Percentiles rank a stretch among this genome's conserved stretches.
phyloP scores from a whole-genome alignment of 2,113 vertebrate genomes.

The Erpornis zantholeuca region DNA sequence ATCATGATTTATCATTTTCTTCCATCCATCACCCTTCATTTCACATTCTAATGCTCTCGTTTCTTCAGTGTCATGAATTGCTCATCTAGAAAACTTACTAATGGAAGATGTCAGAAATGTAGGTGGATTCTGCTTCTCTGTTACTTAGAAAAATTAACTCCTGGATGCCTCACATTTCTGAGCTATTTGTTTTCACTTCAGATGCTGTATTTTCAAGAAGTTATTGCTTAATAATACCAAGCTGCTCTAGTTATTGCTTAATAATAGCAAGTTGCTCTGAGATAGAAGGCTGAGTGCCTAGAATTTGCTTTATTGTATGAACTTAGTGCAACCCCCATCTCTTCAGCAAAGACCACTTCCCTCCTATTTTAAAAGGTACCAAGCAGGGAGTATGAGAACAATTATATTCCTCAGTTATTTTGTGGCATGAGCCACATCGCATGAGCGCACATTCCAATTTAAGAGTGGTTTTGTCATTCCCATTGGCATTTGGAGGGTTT shows the following conservation, averaged over 20 bases:
- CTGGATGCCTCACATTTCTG: background rate
- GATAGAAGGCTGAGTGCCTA: background rate
- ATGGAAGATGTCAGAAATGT: conserved; percentile 46
- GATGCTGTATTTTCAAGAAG: background rate
- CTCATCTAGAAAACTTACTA: conserved; percentile 52
- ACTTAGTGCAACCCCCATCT: background rate
- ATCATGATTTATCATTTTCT: conserved; percentile 40
- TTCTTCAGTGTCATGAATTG: conserved; percentile 51
- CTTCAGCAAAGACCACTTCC: background rate
- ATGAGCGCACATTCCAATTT: background rate
- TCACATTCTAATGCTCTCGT: conserved; percentile 45
- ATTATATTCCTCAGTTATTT: background rate
- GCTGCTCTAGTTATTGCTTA: background rate
- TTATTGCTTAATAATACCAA: background rate
- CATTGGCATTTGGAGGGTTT: background rate
- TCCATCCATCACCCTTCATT: conserved; percentile 53
- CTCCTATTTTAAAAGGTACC: background rate
- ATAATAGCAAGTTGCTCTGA: background rate
- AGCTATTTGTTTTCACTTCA: conserved; percentile 8
- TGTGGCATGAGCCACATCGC: background rate
- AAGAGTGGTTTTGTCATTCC: background rate
- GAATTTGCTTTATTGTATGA: background rate
- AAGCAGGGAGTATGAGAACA: background rate
- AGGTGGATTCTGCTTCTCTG: background rate
- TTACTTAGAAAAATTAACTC: conserved; percentile 36